Evolutionary conservation across 2,797 vertebrate species (phyloP), one percentile per base, ranked within the genome.

Genomic region (Sebastes vulpes): DNA sequence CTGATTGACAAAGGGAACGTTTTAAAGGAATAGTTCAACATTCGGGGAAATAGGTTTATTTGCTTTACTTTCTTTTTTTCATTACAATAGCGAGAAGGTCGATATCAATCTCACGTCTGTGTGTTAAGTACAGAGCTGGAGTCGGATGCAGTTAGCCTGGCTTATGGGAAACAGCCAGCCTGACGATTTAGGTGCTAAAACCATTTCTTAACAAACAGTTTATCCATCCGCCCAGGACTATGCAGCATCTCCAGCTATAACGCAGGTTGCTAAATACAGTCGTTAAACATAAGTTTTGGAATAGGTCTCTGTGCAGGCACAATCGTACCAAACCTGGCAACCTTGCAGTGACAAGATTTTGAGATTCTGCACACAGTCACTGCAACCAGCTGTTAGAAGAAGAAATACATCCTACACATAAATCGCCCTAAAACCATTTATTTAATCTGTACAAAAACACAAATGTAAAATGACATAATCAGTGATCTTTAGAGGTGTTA

Each of bases 11-110:
- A 50, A 50, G 46, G 50, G 57, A 54, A 60, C 0, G 1, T 12
- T 60, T 25, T 65, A 52, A 79, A 76, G 78, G 68, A 82, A 82
- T 0, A 78, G 75, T 38, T 83, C 78, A 65, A 66, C 46, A 29
- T 20, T 58, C 20, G 9, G 3, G 6, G 20, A 42, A 53, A 60
- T 1, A 23, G 0, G 1, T 4, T 16, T 0, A 29, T 35, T 58
- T 0, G 5, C 28, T 32, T 70, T 29, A 16, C 38, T 42, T 42
- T 42, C 38, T 42, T 48, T 18, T 4, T 8, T 4, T 58, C 35
- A 42, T 50, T 20, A 14, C 35, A 52, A 2, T 57, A 58, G 2
- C 4, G 2, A 57, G 1, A 25, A 48, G 23, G 48, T 26, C 2
- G 1, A 0, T 9, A 4, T 20, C 20, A 29, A 16, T 52, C 16